Percentiles rank a stretch among this genome's conserved stretches.
Conservation (phyloP, 2,888 invertebrate species). For the Malachius bipustulatus region DNA sequence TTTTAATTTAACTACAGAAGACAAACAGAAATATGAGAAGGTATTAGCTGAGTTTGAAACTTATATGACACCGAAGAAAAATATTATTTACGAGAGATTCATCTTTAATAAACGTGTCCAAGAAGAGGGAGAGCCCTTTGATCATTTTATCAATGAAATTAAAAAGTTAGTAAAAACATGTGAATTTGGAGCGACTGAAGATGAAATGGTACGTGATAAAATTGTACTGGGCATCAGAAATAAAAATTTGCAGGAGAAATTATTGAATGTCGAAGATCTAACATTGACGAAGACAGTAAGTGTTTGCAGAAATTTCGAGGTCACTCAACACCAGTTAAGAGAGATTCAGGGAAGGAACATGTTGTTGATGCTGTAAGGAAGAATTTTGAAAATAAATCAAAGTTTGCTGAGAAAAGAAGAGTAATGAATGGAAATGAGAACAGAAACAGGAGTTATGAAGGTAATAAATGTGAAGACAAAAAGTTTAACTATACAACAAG, state of each 20-base stretch:
- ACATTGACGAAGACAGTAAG: conserved; percentile 6
- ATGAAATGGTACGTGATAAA: conserved; percentile 15
- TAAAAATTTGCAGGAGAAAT: conserved; percentile 15
- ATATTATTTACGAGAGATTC: conserved; percentile 15
- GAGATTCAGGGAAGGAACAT: conserved; percentile 6
- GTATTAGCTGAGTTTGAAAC: conserved; percentile 19
- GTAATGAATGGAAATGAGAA: no score
- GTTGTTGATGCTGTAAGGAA: background rate
- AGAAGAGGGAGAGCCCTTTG: conserved; percentile 17
- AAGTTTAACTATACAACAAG: conserved; percentile 4
- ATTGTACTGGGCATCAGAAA: conserved; percentile 17
- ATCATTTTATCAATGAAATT: conserved; percentile 17
- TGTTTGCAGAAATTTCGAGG: conserved; percentile 6
- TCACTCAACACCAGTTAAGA: conserved; percentile 6
- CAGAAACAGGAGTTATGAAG: no score
- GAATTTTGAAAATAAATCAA: conserved; percentile 2
- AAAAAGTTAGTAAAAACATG: conserved; percentile 17
- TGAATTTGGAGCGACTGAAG: conserved; percentile 15
- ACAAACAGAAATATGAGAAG: conserved; percentile 15
- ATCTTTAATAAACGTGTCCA: conserved; percentile 17
- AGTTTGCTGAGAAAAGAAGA: background rate
- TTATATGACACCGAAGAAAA: conserved; percentile 15
- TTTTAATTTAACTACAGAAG: conserved; percentile 17
- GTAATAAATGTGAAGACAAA: background rate
- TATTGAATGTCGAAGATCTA: conserved; percentile 11